phyloP scores from a whole-genome alignment of 2,888 invertebrate genomes.

The Eupithecia pulchellata region DNA sequence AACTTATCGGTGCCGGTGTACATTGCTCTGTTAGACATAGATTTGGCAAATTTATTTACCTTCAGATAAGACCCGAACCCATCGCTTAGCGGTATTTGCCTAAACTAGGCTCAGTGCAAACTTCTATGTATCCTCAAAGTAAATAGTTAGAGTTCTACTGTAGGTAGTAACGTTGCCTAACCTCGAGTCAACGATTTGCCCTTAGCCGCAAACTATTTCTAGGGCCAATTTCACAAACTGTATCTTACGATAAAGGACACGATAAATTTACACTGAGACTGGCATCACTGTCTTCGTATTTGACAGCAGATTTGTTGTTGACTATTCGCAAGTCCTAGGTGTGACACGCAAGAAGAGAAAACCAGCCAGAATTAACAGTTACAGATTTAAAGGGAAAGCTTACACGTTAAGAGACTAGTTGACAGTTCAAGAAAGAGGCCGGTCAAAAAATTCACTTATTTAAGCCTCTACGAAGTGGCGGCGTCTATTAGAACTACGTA shows the following conservation, averaged over 20 bases:
- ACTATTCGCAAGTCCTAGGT: no score
- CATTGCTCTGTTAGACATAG: neutral
- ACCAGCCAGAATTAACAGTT: no score
- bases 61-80: neutral
- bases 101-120: neutral
- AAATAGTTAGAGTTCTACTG: neutral
- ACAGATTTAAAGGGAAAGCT: no score
- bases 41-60: neutral
- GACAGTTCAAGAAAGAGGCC: no score
- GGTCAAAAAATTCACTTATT: no score
- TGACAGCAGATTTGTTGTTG: no score
- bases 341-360: no score
- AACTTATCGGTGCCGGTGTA: no score
- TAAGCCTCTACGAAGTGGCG: no score
- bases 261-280: neutral
- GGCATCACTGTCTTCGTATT: no score
- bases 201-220: slow-evolving; percentile 1
- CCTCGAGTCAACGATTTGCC: neutral
- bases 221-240: neutral
- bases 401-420: no score
- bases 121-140: neutral
- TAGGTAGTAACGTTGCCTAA: neutral
- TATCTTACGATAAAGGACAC: neutral
- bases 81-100: neutral
- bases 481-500: no score